Percentiles rank a stretch among this genome's conserved stretches.
Conservation (phyloP, 2,113 vertebrate species). For the Myotis davidii region DNA sequence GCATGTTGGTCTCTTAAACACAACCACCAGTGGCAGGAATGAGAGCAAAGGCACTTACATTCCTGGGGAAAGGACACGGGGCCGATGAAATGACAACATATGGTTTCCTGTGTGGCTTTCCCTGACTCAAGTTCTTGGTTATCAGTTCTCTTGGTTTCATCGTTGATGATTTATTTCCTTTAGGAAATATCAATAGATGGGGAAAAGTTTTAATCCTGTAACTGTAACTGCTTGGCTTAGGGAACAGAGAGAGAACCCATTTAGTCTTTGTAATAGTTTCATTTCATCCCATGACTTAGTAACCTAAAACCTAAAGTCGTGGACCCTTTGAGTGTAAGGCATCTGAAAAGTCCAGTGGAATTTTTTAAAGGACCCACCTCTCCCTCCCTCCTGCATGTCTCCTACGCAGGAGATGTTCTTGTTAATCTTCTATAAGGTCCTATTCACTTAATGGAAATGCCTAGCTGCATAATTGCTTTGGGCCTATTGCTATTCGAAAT, state of each 20-base stretch:
- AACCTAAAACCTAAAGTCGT: constrained; percentile 67
- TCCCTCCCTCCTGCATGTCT: constrained; percentile 63
- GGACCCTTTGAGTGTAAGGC: constrained; percentile 70
- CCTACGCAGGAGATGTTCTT: constrained; percentile 79
- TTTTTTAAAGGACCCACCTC: constrained; percentile 76
- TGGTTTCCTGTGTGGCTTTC: not conserved
- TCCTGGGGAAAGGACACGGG: not conserved
- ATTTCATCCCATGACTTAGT: constrained; percentile 65
- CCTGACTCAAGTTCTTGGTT: not conserved
- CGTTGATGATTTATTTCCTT: not conserved
- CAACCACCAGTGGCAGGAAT: constrained; percentile 23
- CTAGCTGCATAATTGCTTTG: constrained; percentile 91
- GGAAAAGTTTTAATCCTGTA: not conserved
- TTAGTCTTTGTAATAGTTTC: not conserved
- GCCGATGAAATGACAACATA: not conserved
- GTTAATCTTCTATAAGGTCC: constrained; percentile 90
- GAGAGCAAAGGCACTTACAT: not conserved
- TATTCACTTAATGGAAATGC: constrained; percentile 89
- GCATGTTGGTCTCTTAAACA: constrained; percentile 31
- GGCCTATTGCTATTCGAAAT: constrained; percentile 89
- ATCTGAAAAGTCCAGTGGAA: constrained; percentile 80
- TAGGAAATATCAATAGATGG: constrained; percentile 24
- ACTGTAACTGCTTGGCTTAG: not conserved
- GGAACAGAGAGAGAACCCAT: not conserved
- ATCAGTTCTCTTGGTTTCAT: constrained; percentile 8